phyloP scores from a whole-genome alignment of 2,797 vertebrate species.

The Ficedula albicollis region DNA sequence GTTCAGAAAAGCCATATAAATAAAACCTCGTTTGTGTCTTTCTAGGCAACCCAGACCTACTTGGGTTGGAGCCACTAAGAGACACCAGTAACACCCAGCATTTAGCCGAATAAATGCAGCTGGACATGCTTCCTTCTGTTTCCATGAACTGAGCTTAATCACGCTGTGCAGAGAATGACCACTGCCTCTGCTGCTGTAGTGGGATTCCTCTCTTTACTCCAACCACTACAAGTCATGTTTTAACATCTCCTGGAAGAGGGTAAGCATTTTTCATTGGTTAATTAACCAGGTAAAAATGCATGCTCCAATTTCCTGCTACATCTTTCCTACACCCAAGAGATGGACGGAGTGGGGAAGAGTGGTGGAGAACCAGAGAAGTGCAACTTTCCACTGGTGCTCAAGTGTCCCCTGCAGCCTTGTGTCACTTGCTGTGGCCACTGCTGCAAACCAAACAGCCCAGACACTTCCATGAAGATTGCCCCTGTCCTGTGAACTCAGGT shows the following conservation, averaged over 20 bases:
- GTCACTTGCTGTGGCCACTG: neutral
- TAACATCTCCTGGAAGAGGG: neutral
- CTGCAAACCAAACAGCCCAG: neutral
- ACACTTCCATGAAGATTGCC: neutral
- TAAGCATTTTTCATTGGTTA: neutral
- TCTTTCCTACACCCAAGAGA: neutral
- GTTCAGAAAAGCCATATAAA: neutral
- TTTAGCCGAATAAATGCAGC: neutral
- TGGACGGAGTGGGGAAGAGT: neutral
- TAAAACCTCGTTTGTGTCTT: neutral
- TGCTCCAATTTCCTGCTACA: neutral
- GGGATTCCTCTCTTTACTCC: neutral
- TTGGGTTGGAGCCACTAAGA: neutral
- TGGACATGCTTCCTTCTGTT: neutral
- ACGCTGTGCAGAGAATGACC: neutral
- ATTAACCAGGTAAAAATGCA: neutral
- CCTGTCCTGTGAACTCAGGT: neutral
- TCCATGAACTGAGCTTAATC: neutral
- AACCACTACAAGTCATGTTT: neutral
- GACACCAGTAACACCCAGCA: neutral
- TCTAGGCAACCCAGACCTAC: neutral
- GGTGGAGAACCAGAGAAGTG: neutral
- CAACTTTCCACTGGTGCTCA: neutral
- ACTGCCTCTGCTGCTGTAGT: neutral
- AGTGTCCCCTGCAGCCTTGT: neutral